These are phyloP conservation scores for Macropus fuliginosus DNA, from an alignment of 2,797 vertebrate species.

Conservation along the genomic window DNA sequence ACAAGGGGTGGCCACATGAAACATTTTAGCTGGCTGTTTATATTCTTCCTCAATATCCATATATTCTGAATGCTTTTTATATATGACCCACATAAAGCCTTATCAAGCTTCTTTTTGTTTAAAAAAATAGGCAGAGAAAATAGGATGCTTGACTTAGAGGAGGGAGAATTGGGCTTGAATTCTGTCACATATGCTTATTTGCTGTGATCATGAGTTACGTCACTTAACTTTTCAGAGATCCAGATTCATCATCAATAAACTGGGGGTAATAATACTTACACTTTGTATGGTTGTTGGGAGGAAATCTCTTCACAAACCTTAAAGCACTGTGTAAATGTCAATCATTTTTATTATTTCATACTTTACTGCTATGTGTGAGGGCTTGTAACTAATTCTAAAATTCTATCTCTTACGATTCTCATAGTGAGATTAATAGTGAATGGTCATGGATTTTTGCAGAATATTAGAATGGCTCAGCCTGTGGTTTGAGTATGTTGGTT, in stretches of 20 bases:
- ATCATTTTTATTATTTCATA: conserved; percentile 20
- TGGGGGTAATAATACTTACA: not conserved
- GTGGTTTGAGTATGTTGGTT: not conserved
- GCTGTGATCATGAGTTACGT: not conserved
- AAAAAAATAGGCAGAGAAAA: not conserved
- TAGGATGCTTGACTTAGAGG: not conserved
- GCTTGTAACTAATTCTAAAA: conserved; percentile 25
- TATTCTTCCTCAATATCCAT: conserved; percentile 35
- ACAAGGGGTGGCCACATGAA: not conserved
- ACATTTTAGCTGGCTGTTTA: not conserved
- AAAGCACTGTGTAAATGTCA: not conserved
- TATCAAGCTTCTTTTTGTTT: conserved; percentile 24
- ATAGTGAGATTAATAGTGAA: conserved; percentile 22
- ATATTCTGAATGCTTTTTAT: conserved; percentile 25
- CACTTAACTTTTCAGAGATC: not conserved
- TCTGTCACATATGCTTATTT: not conserved
- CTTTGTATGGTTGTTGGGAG: not conserved
- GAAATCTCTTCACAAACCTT: not conserved
- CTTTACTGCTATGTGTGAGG: conserved; percentile 36
- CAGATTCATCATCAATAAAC: not conserved
- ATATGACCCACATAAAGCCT: conserved; percentile 1
- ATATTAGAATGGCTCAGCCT: not conserved
- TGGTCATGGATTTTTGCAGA: not conserved
- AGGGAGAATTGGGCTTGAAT: not conserved
- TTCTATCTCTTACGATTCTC: conserved; percentile 37